A percentile compares a stretch with the other conserved stretches of the same genome.
Evolutionary conservation across 1,140 invertebrate genomes (phyloP).

Genomic region (Brachionus rubens): DNA sequence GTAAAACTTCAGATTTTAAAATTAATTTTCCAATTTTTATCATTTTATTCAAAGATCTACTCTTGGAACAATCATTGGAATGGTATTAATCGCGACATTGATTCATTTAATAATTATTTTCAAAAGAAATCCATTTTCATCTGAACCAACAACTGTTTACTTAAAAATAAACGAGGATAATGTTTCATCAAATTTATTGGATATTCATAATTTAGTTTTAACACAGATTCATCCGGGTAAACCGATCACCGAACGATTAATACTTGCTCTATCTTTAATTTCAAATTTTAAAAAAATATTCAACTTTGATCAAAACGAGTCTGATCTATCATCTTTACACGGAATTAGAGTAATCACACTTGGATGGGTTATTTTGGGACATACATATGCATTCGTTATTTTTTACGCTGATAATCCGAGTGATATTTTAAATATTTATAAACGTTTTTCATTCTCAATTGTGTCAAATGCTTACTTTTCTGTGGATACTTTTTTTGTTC

Average conservation of each 20-base stretch:
- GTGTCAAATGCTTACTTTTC: conserved; percentile 37
- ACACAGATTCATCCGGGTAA: neutral
- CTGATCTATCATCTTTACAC: neutral
- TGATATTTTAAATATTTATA: neutral
- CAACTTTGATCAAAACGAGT: neutral
- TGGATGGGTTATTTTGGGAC: conserved; percentile 13
- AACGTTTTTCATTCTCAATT: conserved; percentile 33
- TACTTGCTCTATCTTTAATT: neutral
- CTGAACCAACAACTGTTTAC: neutral
- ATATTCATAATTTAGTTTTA: neutral
- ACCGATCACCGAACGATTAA: neutral
- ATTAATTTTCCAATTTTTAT: neutral
- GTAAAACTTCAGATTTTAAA: neutral
- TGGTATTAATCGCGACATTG: neutral
- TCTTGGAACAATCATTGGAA: neutral
- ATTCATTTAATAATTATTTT: neutral
- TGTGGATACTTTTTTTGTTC: conserved; percentile 36
- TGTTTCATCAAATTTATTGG: conserved; percentile 5
- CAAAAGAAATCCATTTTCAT: neutral
- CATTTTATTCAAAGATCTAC: neutral
- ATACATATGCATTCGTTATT: conserved; percentile 13
- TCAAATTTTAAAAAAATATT: conserved; percentile 44
- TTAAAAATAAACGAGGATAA: conserved; percentile 8
- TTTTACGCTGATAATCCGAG: conserved; percentile 3
- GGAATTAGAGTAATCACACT: conserved; percentile 18